phyloP scores from a whole-genome alignment of 1,140 invertebrate species.

The Halesus radiatus region DNA sequence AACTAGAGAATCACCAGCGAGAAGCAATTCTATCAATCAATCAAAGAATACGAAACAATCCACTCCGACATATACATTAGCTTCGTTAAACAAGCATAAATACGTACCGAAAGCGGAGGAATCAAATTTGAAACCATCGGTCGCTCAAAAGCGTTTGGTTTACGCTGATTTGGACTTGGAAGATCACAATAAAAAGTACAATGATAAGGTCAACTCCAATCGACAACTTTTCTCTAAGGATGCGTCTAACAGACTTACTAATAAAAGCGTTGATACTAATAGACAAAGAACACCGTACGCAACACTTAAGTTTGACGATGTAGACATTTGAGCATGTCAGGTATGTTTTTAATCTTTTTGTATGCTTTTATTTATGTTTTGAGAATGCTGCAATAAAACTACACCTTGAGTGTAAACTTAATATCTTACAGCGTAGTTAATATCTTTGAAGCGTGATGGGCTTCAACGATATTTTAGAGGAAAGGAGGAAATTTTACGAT shows the following conservation, averaged over 20 bases:
- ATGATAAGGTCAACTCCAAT: conserved; percentile 70
- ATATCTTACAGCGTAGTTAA: too few species aligned
- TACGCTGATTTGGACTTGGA: conserved; percentile 70
- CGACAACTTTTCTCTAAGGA: conserved; percentile 69
- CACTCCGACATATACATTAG: conserved; percentile 50
- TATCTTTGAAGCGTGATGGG: too few species aligned
- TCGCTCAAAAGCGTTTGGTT: conserved; percentile 66
- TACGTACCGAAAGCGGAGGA: conserved; percentile 52
- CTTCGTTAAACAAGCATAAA: conserved; percentile 58
- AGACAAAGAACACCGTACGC: conserved; percentile 72
- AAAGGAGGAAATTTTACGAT: too few species aligned
- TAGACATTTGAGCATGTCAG: conserved; percentile 77
- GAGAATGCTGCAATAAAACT: not conserved
- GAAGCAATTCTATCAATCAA: conserved; percentile 63
- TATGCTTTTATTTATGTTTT: not conserved
- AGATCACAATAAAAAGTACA: conserved; percentile 70
- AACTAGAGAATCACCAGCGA: conserved; percentile 63
- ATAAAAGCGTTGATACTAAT: conserved; percentile 60
- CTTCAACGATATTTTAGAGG: too few species aligned
- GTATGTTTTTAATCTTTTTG: conserved; percentile 11
- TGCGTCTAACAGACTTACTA: conserved; percentile 62
- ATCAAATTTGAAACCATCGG: not conserved
- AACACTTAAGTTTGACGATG: conserved; percentile 85
- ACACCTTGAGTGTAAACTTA: too few species aligned
- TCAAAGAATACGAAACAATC: conserved; percentile 61